Conservation (phyloP, 2,797 vertebrate genomes). For the Tinamus major region DNA sequence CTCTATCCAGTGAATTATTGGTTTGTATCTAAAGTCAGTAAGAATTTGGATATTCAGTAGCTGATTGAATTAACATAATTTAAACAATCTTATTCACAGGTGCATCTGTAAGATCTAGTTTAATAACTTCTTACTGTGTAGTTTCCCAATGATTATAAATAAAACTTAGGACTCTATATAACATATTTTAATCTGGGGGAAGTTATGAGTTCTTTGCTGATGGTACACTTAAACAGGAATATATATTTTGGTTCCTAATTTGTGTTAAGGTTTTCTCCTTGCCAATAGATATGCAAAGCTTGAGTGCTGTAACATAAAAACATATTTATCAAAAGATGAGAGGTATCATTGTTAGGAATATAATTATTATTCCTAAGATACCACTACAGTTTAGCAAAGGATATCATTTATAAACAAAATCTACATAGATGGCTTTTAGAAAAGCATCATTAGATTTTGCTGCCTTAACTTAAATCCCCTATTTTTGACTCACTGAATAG, state of each 20-base stretch:
- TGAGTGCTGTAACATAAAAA: accelerated
- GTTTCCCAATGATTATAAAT: background rate
- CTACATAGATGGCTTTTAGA: background rate
- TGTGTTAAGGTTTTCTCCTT: background rate
- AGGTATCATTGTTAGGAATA: background rate
- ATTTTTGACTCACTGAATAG: background rate
- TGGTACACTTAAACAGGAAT: background rate
- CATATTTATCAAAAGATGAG: background rate
- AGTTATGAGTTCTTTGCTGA: background rate
- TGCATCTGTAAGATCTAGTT: background rate
- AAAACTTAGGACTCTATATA: background rate
- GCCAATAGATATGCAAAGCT: background rate
- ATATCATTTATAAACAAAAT: background rate
- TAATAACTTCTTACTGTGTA: background rate
- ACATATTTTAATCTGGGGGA: background rate
- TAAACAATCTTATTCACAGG: background rate
- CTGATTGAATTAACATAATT: background rate
- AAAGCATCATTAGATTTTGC: background rate
- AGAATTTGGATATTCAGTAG: background rate
- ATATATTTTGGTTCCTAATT: background rate
- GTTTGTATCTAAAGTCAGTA: background rate
- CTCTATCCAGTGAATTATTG: background rate
- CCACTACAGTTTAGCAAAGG: background rate
- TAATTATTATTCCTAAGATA: background rate
- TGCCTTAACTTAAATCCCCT: background rate